These are phyloP conservation scores for Callionymus lyra DNA, from an alignment of 2,113 vertebrate species.

Conservation along the genomic window DNA sequence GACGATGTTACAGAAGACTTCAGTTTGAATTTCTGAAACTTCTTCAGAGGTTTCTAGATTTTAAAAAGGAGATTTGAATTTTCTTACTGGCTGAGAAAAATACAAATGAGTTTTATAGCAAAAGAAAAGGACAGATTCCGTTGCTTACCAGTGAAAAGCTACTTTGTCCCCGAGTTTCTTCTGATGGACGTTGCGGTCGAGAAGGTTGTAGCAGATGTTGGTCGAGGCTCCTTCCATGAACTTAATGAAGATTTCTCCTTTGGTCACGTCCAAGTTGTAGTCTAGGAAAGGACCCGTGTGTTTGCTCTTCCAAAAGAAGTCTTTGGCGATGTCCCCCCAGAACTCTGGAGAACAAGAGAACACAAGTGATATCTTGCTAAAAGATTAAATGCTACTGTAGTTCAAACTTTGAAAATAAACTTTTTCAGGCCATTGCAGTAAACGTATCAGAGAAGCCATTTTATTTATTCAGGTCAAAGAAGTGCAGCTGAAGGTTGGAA, in stretches of 20 bases:
- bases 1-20: too few relatives aligned
- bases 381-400: neutral
- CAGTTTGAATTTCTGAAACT: too few relatives aligned
- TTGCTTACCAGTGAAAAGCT: conserved; percentile 82
- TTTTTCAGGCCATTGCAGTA: neutral
- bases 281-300: conserved; percentile 76
- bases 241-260: conserved; percentile 86
- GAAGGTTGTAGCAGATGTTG: conserved; percentile 94
- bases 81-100: too few relatives aligned
- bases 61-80: too few relatives aligned
- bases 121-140: neutral
- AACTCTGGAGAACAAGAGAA: conserved; percentile 72
- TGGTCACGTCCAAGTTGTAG: conserved; percentile 94
- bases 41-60: too few relatives aligned
- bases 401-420: neutral
- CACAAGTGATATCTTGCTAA: neutral
- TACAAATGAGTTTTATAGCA: too few relatives aligned
- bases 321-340: conserved; percentile 84
- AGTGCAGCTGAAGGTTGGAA: too few relatives aligned
- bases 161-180: conserved; percentile 86
- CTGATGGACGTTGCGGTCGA: conserved; percentile 84
- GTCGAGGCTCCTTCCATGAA: conserved; percentile 95
- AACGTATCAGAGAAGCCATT: too few relatives aligned
- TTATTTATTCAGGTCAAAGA: too few relatives aligned
- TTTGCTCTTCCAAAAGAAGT: conserved; percentile 88